A percentile compares a stretch with the other conserved stretches of the same genome.
Conservation (phyloP, 2,888 invertebrate species). For the Scaeva pyrastri region DNA sequence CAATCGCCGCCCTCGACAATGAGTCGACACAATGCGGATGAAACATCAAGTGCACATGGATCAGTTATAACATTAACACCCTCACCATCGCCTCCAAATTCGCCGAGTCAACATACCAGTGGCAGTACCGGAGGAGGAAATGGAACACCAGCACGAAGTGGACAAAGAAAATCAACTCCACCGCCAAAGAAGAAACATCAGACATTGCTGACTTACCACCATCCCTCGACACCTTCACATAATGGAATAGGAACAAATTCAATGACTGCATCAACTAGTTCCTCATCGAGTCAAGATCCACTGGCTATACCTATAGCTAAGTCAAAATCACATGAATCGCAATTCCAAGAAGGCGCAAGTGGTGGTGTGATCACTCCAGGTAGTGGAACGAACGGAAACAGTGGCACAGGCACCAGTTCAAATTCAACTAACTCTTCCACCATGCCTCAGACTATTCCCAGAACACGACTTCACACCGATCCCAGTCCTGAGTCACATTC, state of each 20-base stretch:
- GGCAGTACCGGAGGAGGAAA: conserved; percentile 77
- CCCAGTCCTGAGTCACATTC: conserved; percentile 83
- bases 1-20: conserved; percentile 75
- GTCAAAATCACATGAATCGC: conserved; percentile 96
- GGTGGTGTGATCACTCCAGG: conserved; percentile 83
- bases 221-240: conserved; percentile 80
- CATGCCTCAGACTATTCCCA: conserved; percentile 77
- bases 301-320: conserved; percentile 87
- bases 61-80: conserved; percentile 81
- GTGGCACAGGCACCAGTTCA: conserved; percentile 69
- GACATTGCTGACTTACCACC: conserved; percentile 84
- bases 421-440: conserved; percentile 63
- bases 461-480: conserved; percentile 83
- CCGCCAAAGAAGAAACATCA: conserved; percentile 91
- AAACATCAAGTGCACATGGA: conserved; percentile 77
- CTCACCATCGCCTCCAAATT: conserved; percentile 84
- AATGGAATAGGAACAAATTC: conserved; percentile 65
- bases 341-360: conserved; percentile 87
- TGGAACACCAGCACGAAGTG: conserved; percentile 81
- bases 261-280: conserved; percentile 64
- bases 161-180: conserved; percentile 85
- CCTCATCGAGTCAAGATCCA: conserved; percentile 82
- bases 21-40: conserved; percentile 75
- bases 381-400: conserved; percentile 77
- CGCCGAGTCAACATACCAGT: conserved; percentile 78